A percentile compares a stretch with the other conserved stretches of the same genome.
These are phyloP conservation scores for Leptodactylus fallax DNA, from an alignment of 2,797 vertebrate genomes.

Conservation along the genomic window DNA sequence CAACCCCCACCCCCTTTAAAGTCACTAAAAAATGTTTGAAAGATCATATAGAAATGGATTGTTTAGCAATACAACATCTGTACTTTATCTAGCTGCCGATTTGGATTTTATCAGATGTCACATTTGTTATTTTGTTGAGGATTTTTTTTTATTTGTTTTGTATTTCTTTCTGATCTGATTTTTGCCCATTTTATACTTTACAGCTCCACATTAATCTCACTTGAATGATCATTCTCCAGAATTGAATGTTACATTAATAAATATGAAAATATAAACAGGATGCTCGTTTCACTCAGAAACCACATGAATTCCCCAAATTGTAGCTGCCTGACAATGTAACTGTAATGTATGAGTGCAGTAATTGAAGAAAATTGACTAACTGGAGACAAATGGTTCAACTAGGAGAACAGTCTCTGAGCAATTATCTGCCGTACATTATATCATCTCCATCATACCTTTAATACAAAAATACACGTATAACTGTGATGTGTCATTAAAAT, in stretches of 20 bases:
- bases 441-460: background rate
- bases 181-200: background rate
- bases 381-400: conserved; percentile 11
- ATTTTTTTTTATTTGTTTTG: background rate
- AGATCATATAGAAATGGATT: too few species aligned
- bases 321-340: background rate
- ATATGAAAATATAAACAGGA: conserved; percentile 6
- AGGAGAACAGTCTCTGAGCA: conserved; percentile 8
- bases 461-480: background rate
- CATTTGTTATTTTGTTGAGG: background rate
- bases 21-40: too few species aligned
- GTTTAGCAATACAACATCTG: too few species aligned
- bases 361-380: conserved; percentile 20
- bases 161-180: background rate
- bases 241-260: conserved; percentile 15
- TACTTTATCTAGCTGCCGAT: background rate
- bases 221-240: background rate
- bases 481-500: background rate
- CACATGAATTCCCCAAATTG: background rate
- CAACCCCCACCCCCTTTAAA: too few species aligned
- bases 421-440: conserved; percentile 3
- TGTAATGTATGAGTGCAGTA: conserved; percentile 4
- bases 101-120: background rate
- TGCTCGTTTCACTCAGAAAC: background rate
- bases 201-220: background rate